Evolutionary conservation across 2,888 invertebrate genomes (phyloP).

Genomic region (Caenorhabditis sp.): DNA sequence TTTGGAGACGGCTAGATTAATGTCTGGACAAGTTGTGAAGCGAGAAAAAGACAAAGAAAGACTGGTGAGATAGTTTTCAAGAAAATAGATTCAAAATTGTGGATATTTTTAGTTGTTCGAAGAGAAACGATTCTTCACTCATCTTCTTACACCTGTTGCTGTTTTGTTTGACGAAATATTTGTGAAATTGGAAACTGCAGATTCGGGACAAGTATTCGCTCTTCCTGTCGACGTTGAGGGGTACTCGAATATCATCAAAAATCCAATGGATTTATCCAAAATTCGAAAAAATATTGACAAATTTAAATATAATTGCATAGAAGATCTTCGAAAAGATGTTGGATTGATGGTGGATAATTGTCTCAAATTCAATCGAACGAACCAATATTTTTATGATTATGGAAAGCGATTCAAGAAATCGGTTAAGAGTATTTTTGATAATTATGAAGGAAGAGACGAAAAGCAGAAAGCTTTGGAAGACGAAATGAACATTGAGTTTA

Average conservation of each 20-base stretch:
- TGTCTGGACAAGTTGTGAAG: conserved; percentile 93
- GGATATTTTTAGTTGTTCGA: conserved; percentile 4
- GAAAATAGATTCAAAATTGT: background rate
- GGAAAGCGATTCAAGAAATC: conserved; percentile 34
- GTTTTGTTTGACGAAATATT: background rate
- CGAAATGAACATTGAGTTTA: conserved; percentile 4
- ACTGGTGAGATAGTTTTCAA: conserved; percentile 14
- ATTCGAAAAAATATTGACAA: conserved; percentile 1
- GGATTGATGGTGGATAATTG: conserved; percentile 95
- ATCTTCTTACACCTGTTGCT: conserved; percentile 3
- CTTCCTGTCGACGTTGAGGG: conserved; percentile 77
- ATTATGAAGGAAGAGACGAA: conserved; percentile 4
- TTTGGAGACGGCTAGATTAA: conserved; percentile 86
- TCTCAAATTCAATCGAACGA: conserved; percentile 84
- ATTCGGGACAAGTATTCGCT: conserved; percentile 46
- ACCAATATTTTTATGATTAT: conserved; percentile 52
- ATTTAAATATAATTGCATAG: conserved; percentile 73
- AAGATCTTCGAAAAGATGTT: conserved; percentile 87
- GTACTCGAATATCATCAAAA: conserved; percentile 83
- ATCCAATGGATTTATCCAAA: conserved; percentile 84
- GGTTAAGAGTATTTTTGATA: conserved; percentile 11
- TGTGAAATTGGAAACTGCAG: conserved; percentile 1
- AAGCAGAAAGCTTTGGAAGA: background rate
- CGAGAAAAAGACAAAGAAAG: conserved; percentile 85
- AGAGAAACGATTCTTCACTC: conserved; percentile 1